Conservation (phyloP, 2,888 invertebrate genomes). For the Heteromyza rotundicornis region DNA sequence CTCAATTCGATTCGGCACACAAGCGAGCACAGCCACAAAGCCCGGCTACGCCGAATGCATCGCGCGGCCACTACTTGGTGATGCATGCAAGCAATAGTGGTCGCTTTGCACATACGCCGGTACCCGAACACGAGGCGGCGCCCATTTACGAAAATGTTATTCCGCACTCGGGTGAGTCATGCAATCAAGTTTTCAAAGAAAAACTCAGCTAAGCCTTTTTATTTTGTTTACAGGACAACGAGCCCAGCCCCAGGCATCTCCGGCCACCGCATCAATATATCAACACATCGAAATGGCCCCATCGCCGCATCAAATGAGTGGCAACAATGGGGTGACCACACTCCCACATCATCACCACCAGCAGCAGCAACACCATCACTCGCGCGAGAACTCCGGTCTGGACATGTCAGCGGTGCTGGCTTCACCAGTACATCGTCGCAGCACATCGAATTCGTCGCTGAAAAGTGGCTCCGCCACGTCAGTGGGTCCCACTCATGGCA, state of each 20-base stretch:
- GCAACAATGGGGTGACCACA: neutral
- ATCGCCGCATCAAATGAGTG: neutral
- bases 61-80: slow-evolving; percentile 63
- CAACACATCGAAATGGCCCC: slow-evolving; percentile 50
- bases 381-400: slow-evolving; percentile 35
- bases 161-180: slow-evolving; percentile 62
- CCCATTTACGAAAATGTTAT: slow-evolving; percentile 73
- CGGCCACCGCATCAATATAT: slow-evolving; percentile 59
- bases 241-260: slow-evolving; percentile 62
- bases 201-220: neutral
- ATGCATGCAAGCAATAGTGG: slow-evolving; percentile 61
- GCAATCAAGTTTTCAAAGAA: neutral
- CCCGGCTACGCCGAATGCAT: slow-evolving; percentile 50
- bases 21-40: slow-evolving; percentile 82
- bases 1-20: slow-evolving; percentile 57
- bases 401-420: slow-evolving; percentile 47
- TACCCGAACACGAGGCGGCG: slow-evolving; percentile 65
- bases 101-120: slow-evolving; percentile 63
- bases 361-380: slow-evolving; percentile 30
- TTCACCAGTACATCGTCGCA: slow-evolving; percentile 57
- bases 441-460: slow-evolving; percentile 52
- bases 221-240: slow-evolving; percentile 58
- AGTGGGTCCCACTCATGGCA: slow-evolving; percentile 17
- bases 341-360: slow-evolving; percentile 3
- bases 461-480: slow-evolving; percentile 21